Evolutionary conservation across 2,113 vertebrate species (phyloP).

Genomic region (Amblyornis subalaris): DNA sequence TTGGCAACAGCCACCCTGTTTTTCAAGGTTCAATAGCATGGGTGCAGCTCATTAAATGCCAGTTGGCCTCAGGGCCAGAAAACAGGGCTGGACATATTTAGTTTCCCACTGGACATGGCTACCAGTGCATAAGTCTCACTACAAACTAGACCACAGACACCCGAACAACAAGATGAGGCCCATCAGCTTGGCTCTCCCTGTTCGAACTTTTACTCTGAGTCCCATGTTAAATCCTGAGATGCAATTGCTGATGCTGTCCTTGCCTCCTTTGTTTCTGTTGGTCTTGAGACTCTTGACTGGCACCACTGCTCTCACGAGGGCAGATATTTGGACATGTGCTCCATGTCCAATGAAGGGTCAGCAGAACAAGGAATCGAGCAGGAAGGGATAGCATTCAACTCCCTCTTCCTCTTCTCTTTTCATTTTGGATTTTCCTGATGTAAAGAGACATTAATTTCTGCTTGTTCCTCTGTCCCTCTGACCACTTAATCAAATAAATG

Average conservation of each 20-base stretch:
- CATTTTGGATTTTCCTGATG: not conserved
- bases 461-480: not conserved
- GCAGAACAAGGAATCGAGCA: not conserved
- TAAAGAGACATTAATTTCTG: not conserved
- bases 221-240: not conserved
- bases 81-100: not conserved
- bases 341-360: not conserved
- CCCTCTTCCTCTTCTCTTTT: not conserved
- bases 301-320: not conserved
- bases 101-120: not conserved
- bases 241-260: not conserved
- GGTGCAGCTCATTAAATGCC: not conserved
- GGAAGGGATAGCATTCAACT: not conserved
- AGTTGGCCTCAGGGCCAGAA: not conserved
- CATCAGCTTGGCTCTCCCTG: not conserved
- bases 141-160: not conserved
- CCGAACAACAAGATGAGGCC: not conserved
- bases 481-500: not conserved
- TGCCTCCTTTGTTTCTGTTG: not conserved
- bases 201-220: not conserved
- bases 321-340: not conserved
- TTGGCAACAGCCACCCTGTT: conserved; percentile 7
- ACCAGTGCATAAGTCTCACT: not conserved
- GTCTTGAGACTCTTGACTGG: not conserved
- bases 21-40: not conserved